Percentiles rank a stretch among this genome's conserved stretches.
Evolutionary conservation across 2,797 vertebrate species (phyloP).

Genomic region (Protonibea diacanthus): DNA sequence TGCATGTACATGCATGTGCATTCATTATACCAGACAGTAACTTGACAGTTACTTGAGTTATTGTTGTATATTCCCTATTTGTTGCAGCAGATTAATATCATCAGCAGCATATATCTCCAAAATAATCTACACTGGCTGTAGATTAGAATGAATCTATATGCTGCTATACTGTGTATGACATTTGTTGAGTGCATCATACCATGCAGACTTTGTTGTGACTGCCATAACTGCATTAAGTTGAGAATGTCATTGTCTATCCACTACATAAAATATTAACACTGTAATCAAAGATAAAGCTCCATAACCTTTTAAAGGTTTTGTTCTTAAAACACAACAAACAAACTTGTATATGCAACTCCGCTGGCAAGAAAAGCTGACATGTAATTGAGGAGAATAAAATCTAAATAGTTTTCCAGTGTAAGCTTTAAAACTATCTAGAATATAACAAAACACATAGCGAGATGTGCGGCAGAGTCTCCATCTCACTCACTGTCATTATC

Average conservation of each 20-base stretch:
- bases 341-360: neutral
- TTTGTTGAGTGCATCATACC: neutral
- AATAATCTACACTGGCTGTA: neutral
- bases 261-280: neutral
- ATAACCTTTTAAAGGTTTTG: neutral
- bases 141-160: slow-evolving; percentile 3
- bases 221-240: neutral
- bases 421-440: slow-evolving; percentile 4
- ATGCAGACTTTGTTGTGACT: neutral
- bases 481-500: slow-evolving; percentile 30
- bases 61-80: neutral
- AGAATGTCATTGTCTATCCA: neutral
- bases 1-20: neutral
- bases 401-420: slow-evolving; percentile 20
- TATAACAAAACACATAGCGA: neutral
- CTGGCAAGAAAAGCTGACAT: slow-evolving; percentile 3
- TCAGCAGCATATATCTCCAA: neutral
- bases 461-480: slow-evolving; percentile 9
- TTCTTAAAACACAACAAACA: too few species aligned
- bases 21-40: neutral
- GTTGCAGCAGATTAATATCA: neutral
- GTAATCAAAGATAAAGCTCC: neutral
- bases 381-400: slow-evolving; percentile 16
- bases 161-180: neutral
- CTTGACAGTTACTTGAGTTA: neutral